Evolutionary conservation across 1,140 invertebrate species (phyloP).

Genomic region (Drosophila pseudoobscura): DNA sequence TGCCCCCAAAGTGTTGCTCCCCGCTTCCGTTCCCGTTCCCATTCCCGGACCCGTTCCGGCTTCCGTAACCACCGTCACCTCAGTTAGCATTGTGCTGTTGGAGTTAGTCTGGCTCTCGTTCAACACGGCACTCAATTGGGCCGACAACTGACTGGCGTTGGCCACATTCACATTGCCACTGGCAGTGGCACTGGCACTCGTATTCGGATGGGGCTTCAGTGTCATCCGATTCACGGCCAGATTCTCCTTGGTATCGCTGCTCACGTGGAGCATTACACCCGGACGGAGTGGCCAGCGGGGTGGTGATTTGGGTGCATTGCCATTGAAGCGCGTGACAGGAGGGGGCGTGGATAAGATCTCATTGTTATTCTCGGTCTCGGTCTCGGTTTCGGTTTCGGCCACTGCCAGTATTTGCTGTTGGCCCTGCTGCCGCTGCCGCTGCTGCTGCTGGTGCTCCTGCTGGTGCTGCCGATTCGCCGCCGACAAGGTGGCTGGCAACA

Average conservation of each 20-base stretch:
- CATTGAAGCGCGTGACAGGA: constrained; percentile 30
- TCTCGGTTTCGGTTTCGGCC: not conserved
- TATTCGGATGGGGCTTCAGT: constrained; percentile 45
- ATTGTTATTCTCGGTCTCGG: constrained; percentile 68
- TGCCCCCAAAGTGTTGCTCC: constrained; percentile 10
- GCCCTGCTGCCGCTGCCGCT: constrained; percentile 32
- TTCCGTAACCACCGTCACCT: constrained; percentile 38
- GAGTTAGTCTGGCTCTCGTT: constrained; percentile 53
- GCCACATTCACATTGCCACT: not conserved
- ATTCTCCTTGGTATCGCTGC: constrained; percentile 85
- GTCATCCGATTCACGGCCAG: constrained; percentile 82
- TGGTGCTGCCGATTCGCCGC: constrained; percentile 28
- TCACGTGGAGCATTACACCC: constrained; percentile 93
- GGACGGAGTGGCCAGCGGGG: constrained; percentile 94
- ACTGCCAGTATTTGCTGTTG: constrained; percentile 36
- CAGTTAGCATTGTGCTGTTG: constrained; percentile 56
- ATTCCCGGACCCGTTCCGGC: not conserved
- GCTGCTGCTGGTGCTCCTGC: constrained; percentile 21
- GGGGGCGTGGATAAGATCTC: constrained; percentile 44
- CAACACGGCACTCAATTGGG: constrained; percentile 40
- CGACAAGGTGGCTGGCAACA: constrained; percentile 39
- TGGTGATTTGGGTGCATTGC: constrained; percentile 85
- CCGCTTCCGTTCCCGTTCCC: constrained; percentile 2
- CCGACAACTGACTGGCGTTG: constrained; percentile 52
- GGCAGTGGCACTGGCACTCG: constrained; percentile 14